Conservation (phyloP, 2,888 invertebrate genomes). For the Criorhina ranunculi region DNA sequence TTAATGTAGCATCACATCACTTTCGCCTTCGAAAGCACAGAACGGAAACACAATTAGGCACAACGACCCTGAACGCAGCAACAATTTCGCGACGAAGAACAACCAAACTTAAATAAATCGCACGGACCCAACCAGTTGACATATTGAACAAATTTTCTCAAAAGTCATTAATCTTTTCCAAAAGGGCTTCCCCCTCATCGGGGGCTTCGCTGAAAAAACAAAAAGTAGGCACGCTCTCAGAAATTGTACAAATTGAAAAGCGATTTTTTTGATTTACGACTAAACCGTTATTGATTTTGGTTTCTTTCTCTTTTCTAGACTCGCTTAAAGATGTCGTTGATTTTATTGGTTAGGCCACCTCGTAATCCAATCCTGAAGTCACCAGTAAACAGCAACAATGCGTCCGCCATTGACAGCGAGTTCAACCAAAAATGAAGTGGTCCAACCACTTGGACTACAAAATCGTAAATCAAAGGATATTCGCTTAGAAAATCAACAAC, state of each 20-base stretch:
- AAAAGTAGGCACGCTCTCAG: not conserved
- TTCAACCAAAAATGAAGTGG: slow-evolving; percentile 74
- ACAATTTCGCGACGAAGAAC: slow-evolving; percentile 14
- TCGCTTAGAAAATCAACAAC: slow-evolving; percentile 55
- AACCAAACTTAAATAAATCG: slow-evolving; percentile 27
- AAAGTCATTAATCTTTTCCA: slow-evolving; percentile 79
- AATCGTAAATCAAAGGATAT: slow-evolving; percentile 54
- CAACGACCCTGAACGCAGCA: slow-evolving; percentile 1
- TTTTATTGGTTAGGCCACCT: slow-evolving; percentile 45
- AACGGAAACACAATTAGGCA: not conserved
- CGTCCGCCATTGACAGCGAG: slow-evolving; percentile 66
- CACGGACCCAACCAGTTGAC: slow-evolving; percentile 46
- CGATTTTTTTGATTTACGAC: slow-evolving; percentile 5
- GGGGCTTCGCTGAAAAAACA: not conserved
- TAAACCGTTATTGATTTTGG: slow-evolving; percentile 8
- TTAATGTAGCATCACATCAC: slow-evolving; percentile 2
- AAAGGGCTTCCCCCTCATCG: not conserved
- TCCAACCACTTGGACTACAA: slow-evolving; percentile 58
- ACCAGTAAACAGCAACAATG: slow-evolving; percentile 48
- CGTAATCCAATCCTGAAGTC: slow-evolving; percentile 34
- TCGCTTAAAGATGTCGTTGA: slow-evolving; percentile 67
- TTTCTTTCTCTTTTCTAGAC: slow-evolving; percentile 25
- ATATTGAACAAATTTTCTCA: slow-evolving; percentile 58
- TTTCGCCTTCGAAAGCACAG: not conserved
- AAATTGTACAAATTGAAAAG: slow-evolving; percentile 12